These are phyloP conservation scores for Sebastes vulpes DNA, from an alignment of 2,797 vertebrate species.

Conservation along the genomic window DNA sequence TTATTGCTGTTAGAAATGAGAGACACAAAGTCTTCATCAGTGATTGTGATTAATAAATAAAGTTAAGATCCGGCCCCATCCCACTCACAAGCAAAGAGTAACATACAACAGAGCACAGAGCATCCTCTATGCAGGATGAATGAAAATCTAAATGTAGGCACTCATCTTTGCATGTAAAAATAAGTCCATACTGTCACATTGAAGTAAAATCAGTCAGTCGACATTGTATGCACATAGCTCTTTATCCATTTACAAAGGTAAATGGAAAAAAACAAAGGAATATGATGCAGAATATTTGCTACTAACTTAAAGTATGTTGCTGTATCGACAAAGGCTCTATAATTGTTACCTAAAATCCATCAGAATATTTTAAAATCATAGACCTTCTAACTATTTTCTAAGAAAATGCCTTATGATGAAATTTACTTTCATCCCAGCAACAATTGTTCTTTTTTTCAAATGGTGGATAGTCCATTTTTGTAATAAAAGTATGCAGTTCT, in stretches of 20 bases:
- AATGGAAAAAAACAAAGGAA: background rate
- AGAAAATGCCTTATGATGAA: background rate
- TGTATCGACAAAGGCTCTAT: background rate
- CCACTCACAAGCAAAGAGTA: conserved; percentile 13
- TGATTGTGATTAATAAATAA: conserved; percentile 62
- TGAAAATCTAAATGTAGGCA: conserved; percentile 8
- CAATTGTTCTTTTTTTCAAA: background rate
- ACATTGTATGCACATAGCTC: background rate
- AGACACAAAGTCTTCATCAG: conserved; percentile 24
- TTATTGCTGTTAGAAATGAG: conserved; percentile 64
- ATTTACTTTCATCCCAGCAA: background rate
- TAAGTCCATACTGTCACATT: background rate
- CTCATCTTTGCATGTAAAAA: conserved; percentile 24
- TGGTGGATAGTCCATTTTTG: background rate
- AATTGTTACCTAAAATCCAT: background rate
- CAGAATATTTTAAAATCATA: conserved; percentile 9
- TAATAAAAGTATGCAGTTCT: conserved; percentile 3
- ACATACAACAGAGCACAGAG: conserved; percentile 3
- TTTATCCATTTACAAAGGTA: background rate
- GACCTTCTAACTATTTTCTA: background rate
- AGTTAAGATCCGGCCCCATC: conserved; percentile 8
- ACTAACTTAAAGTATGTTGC: background rate
- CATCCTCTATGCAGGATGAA: background rate
- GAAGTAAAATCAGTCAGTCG: conserved; percentile 5
- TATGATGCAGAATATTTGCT: background rate